These are phyloP conservation scores for Aplodontia rufa DNA, from an alignment of 2,113 vertebrate species.

Conservation along the genomic window DNA sequence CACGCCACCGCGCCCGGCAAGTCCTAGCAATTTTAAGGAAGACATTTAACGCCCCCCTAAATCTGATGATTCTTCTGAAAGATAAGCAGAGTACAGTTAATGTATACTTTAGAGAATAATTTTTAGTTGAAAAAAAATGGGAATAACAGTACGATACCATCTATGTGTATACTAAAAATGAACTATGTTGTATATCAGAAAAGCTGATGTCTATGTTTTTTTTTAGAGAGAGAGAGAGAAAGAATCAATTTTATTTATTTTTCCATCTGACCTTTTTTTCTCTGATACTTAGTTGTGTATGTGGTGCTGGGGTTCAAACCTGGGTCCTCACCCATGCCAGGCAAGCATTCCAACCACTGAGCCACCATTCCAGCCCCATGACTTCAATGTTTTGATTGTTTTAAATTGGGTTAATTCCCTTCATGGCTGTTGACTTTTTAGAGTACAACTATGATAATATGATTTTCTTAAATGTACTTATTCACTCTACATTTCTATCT, in stretches of 20 bases:
- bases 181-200: not conserved
- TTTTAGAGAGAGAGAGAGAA: too few species aligned
- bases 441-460: not conserved
- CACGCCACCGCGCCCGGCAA: too few species aligned
- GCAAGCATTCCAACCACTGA: too few species aligned
- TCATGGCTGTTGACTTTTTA: not conserved
- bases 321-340: too few species aligned
- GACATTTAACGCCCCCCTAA: not conserved
- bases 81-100: not conserved
- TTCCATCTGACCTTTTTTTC: too few species aligned
- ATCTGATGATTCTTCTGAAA: not conserved
- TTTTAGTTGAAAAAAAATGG: not conserved
- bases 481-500: not conserved
- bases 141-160: not conserved
- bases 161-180: not conserved
- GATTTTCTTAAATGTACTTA: not conserved
- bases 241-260: too few species aligned
- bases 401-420: not conserved
- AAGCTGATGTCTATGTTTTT: not conserved
- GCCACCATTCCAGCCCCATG: too few species aligned
- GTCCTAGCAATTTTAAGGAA: not conserved
- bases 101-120: not conserved
- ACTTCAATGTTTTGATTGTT: not conserved
- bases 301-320: too few species aligned
- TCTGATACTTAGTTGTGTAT: too few species aligned